Base-by-base conservation (phyloP, 1,140 invertebrate species). In the Nasonia vitripennis region DNA sequence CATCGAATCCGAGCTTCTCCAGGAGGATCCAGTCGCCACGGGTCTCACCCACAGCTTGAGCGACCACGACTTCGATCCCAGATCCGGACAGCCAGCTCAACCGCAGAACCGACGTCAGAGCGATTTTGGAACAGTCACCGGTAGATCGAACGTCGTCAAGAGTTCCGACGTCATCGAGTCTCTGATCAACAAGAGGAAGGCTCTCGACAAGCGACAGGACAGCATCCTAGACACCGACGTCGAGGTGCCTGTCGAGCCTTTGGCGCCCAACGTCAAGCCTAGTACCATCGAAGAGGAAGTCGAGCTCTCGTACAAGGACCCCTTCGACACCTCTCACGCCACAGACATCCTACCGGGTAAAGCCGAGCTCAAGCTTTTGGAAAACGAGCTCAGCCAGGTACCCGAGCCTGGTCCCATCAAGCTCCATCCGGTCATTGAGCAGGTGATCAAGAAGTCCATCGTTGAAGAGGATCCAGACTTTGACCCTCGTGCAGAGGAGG, bases 251-350 rank as follows among this genome's bases (percentile, higher is more conserved):
- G 90, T 91, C 0, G 96, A 96, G 90, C 95, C 96, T 84, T 89
- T 96, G 20, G 96, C 95, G 2, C 96, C 96, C 0, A 94, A 94
- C 41, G 92, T 94, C 80, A 93, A 92, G 86, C 89, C 91, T 31
- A 92, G 89, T 77, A 83, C 88, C 6, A 88, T 90, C 17, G 90
- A 92, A 62, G 91, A 91, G 48, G 92, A 92, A 6, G 87, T 89
- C 20, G 90, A 92, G 74, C 87, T 93, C 6, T 90, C 88, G 0
- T 93, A 95, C 75, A 85, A 90, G 27, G 96, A 97, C 94, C 97
- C 97, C 0, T 97, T 97, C 91, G 96, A 97, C 89, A 97, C 97
- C 1, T 97, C 96, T 3, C 96, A 96, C 87, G 96, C 96, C 1
- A 94, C 93, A 78, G 96, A 96, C 89, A 94, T 97, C 51, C 92